Evolutionary conservation across 1,140 invertebrate genomes (phyloP), one percentile per base, ranked within the genome.

Genomic region (Drosophila kohkoa): DNA sequence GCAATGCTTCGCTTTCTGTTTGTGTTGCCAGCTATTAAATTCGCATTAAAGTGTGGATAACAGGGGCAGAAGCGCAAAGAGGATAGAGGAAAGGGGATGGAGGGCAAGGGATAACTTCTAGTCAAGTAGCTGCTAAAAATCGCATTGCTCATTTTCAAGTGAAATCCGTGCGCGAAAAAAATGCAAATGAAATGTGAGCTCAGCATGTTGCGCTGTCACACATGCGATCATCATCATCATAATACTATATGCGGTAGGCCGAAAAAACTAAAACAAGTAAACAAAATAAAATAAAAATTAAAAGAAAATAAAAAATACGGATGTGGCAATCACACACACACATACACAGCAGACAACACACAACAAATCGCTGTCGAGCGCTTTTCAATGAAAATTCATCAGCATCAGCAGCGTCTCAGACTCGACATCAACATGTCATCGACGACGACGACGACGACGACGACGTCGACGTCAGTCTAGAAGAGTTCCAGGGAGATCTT

Each of bases 301-400:
- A 57, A 55, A 7, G 6, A 51, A 43, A 30, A 41, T 51, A 52
- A 30, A 54, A 87, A 82, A 90, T 73, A 85, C 88, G 88, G 88
- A 91, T 88, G 88, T 91, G 88, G 82, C 88, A 91, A 91, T 91
- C 88, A 90, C 62, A 52, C 57, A 7, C 16, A 77, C 57, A 63
- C 62, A n/a, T n/a, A n/a, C n/a, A 65, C 8, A 68, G 3, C 20
- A 25, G 20, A 25, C 20, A 4, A 25, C 20, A 25, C 20, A 25
- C 20, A 25, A 25, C 30, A 25, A 85, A 86, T 87, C 87, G 80
- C 87, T 90, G 87, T 83, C 82, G 80, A 72, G 80, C 63, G 68
- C 52, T 79, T 88, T 79, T 86, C 86, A 91, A 88, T 82, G 88
- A 91, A 90, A 91, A 91, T 91, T 91, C 81, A 87, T 88, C 88